Base-by-base conservation (phyloP, 2,797 vertebrate species). In the Thaleichthys pacificus region DNA sequence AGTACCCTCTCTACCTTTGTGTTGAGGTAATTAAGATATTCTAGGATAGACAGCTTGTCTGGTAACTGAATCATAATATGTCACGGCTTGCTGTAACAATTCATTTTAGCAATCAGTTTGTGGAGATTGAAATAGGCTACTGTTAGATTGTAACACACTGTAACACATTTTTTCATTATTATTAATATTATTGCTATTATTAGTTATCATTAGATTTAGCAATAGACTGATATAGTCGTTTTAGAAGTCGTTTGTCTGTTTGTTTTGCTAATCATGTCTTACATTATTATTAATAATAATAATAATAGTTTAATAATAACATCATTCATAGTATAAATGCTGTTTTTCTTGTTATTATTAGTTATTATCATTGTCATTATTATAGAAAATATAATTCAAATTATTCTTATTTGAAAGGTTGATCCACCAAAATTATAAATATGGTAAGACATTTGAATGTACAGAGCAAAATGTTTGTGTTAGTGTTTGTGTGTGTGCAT, bases 11-110 rank as follows among this genome's bases (percentile, higher is more conserved):
- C 85, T 86, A 91, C 87, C 87, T 89, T 93, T 91, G 90, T 91
- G 85, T 89, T 89, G 86, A 87, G 85, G 89, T 92, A 90, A 94
- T 93, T 93, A 93, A 93, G 92, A 90, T 89, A 87, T 91, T 89
- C 87, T 84, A 88, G 85, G 87, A 90, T 85, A 80, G 84, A 89
- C 89, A 90, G 90, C 83, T 87, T 84, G 85, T 91, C 89, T 89
- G 79, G 89, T 89, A 91, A 92, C 91, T 88, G 89, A 91, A 91
- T 89, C 66, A 51, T 67, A 67, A 28, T 67, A 67, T 67, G 49
- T 67, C 26, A 9, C 12, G 3, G 19, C 47, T 51, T 26, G 22
- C 15, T 67, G 47, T 54, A 26, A 28, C 28, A 24, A 51, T 56
- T 51, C 15, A 30, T 54, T 47, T 66, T 26, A 51, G 19, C 6